These are phyloP conservation scores for Pteria penguin DNA, from an alignment of 2,888 invertebrate genomes.

Conservation along the genomic window DNA sequence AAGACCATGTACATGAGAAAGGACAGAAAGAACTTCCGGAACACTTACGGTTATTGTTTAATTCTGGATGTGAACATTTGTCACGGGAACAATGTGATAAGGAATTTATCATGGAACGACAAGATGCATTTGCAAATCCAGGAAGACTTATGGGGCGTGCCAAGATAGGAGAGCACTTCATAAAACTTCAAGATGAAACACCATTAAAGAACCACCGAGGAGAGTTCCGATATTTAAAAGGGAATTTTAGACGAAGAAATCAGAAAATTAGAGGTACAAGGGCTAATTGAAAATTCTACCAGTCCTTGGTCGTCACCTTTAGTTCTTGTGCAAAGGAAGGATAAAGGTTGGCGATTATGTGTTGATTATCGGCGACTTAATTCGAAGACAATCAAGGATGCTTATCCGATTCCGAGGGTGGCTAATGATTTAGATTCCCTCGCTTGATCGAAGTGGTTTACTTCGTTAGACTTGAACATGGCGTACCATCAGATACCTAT, in stretches of 20 bases:
- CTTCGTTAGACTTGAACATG: slow-evolving; percentile 24
- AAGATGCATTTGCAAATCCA: too few species aligned
- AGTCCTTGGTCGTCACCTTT: slow-evolving; percentile 8
- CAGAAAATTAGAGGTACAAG: slow-evolving; percentile 16
- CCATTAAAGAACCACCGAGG: too few species aligned
- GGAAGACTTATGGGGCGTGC: too few species aligned
- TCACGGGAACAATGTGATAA: too few species aligned
- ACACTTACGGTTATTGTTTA: too few species aligned
- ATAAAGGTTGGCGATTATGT: slow-evolving; percentile 27
- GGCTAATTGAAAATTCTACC: slow-evolving; percentile 11
- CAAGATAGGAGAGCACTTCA: too few species aligned
- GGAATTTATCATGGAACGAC: too few species aligned
- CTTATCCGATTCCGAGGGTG: slow-evolving; percentile 18
- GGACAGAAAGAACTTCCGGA: too few species aligned
- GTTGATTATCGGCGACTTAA: slow-evolving; percentile 25
- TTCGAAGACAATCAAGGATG: slow-evolving; percentile 22
- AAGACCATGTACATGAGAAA: too few species aligned
- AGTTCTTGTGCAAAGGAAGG: slow-evolving; percentile 30
- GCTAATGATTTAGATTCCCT: slow-evolving; percentile 27
- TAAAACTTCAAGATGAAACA: too few species aligned
- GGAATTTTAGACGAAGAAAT: slow-evolving; percentile 14
- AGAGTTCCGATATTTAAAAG: slow-evolving; percentile 11
- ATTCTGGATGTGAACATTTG: too few species aligned
- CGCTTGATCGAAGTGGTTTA: slow-evolving; percentile 23
- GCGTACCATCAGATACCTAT: slow-evolving; percentile 9